phyloP scores from a whole-genome alignment of 2,888 invertebrate genomes.

The Cistogaster globosa region DNA sequence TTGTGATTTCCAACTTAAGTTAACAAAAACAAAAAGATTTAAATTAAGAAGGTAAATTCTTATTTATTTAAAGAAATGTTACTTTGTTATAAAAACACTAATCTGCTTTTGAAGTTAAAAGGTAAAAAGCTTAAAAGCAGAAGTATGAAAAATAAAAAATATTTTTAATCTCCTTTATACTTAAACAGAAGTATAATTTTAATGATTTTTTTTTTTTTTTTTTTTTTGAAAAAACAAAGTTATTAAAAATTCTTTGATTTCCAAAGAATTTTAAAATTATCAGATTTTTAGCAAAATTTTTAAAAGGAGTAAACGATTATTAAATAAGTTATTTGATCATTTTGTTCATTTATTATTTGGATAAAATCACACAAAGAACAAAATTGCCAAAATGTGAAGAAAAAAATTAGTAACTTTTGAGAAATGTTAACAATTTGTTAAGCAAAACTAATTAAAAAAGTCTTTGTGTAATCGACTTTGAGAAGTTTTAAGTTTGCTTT shows the following conservation, averaged over 20 bases:
- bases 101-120: background rate
- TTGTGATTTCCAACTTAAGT: conserved; percentile 10
- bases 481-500: background rate
- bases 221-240: conserved; percentile 6
- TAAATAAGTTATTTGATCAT: background rate
- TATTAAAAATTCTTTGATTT: conserved; percentile 44
- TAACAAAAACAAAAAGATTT: conserved; percentile 40
- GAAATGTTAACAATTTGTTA: conserved; percentile 37
- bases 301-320: background rate
- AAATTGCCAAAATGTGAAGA: too few relatives aligned
- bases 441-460: conserved; percentile 17
- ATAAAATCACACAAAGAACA: background rate
- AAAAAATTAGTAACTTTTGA: conserved; percentile 6
- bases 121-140: background rate
- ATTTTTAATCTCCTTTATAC: conserved; percentile 20
- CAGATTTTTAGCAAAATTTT: conserved; percentile 27
- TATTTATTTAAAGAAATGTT: conserved; percentile 9
- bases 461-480: background rate
- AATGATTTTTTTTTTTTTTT: conserved; percentile 10
- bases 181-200: conserved; percentile 47
- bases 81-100: conserved; percentile 25
- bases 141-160: background rate
- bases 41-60: conserved; percentile 19
- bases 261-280: conserved; percentile 56
- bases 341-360: too few relatives aligned